Evolutionary conservation across 2,797 vertebrate species (phyloP).

Genomic region (Hemibagrus guttatus): DNA sequence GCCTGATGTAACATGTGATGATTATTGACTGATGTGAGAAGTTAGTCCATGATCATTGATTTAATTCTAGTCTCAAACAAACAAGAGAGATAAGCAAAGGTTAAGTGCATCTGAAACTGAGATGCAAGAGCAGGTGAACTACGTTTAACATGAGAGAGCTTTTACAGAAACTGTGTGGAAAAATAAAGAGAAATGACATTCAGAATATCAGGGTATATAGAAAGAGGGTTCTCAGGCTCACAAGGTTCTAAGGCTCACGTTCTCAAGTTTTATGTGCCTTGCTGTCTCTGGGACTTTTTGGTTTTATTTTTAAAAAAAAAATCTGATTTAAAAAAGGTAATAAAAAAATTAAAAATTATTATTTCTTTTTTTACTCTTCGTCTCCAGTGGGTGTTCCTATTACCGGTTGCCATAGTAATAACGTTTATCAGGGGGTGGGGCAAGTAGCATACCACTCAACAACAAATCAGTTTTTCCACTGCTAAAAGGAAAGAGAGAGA

Average conservation of each 20-base stretch:
- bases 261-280: no score
- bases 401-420: no score
- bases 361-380: background rate
- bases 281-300: no score
- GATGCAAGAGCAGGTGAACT: background rate
- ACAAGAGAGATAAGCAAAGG: constrained; percentile 37
- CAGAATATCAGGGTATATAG: background rate
- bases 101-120: constrained; percentile 3
- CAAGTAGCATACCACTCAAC: no score
- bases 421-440: no score
- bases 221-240: background rate
- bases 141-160: background rate
- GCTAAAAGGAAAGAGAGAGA: no score
- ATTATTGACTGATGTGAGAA: background rate
- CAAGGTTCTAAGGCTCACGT: background rate
- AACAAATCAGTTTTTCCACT: no score
- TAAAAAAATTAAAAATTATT: no score
- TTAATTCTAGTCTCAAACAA: constrained; percentile 27
- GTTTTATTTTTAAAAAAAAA: no score
- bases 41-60: constrained; percentile 30
- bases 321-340: background rate
- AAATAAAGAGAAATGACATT: background rate
- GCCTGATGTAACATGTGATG: background rate
- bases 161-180: background rate
- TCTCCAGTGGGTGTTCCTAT: no score